These are phyloP conservation scores for Palythoa caribaeorum DNA, from an alignment of 92 coral and sea anemone genomes.

Conservation along the genomic window DNA sequence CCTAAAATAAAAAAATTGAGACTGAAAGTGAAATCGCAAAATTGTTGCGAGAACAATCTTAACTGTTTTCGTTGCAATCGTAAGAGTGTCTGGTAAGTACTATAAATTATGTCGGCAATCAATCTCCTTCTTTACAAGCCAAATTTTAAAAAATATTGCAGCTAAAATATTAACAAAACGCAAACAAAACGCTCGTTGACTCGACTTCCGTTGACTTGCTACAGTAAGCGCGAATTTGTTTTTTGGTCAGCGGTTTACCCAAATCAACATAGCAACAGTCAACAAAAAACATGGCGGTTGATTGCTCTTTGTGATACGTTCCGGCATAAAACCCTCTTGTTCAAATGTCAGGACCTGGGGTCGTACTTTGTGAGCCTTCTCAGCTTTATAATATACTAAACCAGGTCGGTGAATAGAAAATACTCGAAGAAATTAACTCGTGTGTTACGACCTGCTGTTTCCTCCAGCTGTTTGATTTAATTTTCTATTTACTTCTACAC, in stretches of 20 bases:
- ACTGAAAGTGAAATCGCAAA: too few species aligned
- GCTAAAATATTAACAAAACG: too few species aligned
- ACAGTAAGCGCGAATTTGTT: too few species aligned
- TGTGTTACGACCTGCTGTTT: background rate
- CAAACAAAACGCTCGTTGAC: too few species aligned
- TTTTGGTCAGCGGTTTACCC: conserved; percentile 59
- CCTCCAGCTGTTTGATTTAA: background rate
- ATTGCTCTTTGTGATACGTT: conserved; percentile 12
- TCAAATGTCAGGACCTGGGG: conserved; percentile 82
- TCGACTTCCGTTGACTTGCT: too few species aligned
- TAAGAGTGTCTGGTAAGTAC: too few species aligned
- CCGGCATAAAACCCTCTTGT: background rate
- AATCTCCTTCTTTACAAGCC: too few species aligned
- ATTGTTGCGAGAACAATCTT: too few species aligned
- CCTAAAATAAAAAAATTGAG: too few species aligned
- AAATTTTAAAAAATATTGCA: too few species aligned
- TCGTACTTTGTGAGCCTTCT: conserved; percentile 79
- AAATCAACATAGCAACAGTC: conserved; percentile 75
- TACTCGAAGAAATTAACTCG: background rate
- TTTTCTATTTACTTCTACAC: background rate
- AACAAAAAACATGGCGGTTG: conserved; percentile 57
- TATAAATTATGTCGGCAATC: too few species aligned
- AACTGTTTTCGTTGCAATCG: too few species aligned
- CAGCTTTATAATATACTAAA: conserved; percentile 92
- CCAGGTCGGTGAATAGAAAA: conserved; percentile 68